Conservation (phyloP, 2,888 invertebrate genomes). For the Torymus aiolomorphi region DNA sequence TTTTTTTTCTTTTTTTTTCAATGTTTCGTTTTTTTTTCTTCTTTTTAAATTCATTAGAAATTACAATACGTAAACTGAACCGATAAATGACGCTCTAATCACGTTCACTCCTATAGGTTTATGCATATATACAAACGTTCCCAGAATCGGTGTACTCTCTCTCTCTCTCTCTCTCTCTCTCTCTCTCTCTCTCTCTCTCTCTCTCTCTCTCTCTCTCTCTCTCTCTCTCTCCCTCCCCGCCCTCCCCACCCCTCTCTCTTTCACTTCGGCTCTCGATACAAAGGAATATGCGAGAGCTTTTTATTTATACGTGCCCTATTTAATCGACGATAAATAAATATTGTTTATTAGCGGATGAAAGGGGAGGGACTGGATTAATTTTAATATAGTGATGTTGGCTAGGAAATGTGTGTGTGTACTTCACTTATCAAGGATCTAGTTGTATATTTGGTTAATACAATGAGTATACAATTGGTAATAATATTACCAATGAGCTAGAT, state of each 20-base stretch:
- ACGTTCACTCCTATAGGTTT: not conserved
- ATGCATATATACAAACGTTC: slow-evolving; percentile 23
- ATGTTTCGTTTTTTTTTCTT: slow-evolving; percentile 1
- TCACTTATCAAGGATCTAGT: no score
- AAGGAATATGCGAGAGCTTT: not conserved
- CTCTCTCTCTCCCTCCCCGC: no score
- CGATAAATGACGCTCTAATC: slow-evolving; percentile 12
- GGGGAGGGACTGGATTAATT: no score
- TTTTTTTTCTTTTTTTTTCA: not conserved
- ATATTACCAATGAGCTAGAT: no score
- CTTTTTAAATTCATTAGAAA: slow-evolving; percentile 24
- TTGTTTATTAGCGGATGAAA: not conserved
- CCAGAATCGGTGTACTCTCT: not conserved
- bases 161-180: not conserved
- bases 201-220: no score
- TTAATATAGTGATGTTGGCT: no score
- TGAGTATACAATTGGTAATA: no score
- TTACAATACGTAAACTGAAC: slow-evolving; percentile 24
- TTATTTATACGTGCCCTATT: not conserved
- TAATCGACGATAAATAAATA: slow-evolving; percentile 25
- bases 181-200: not conserved
- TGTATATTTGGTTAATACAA: no score
- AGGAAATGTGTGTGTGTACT: no score
- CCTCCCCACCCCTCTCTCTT: no score
- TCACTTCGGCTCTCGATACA: not conserved